A percentile compares a stretch with the other conserved stretches of the same genome.
phyloP scores from a whole-genome alignment of 2,113 vertebrate species.

The Pyrgilauda ruficollis region DNA sequence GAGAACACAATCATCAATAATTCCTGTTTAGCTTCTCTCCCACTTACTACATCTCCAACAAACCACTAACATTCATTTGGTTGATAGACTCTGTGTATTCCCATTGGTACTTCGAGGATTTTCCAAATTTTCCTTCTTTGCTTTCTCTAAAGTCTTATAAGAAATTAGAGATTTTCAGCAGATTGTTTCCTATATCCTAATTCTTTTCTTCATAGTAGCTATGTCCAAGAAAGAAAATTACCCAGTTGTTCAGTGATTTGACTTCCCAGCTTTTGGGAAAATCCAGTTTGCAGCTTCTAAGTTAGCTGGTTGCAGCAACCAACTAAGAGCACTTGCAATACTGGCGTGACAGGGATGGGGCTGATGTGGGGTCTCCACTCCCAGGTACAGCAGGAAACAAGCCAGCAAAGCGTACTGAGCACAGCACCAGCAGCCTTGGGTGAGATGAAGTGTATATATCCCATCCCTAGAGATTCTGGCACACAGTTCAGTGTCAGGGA shows the following conservation, averaged over 20 bases:
- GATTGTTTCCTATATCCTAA: neutral
- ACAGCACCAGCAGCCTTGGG: neutral
- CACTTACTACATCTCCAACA: neutral
- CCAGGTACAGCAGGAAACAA: neutral
- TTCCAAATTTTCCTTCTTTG: neutral
- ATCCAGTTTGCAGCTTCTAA: neutral
- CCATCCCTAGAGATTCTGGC: neutral
- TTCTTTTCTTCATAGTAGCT: neutral
- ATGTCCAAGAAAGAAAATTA: neutral
- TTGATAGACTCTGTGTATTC: neutral
- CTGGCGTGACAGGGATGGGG: too few species aligned
- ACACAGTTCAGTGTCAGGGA: neutral
- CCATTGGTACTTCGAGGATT: neutral
- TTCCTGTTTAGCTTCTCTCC: neutral
- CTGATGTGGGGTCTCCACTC: neutral
- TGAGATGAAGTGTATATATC: neutral
- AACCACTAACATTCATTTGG: neutral
- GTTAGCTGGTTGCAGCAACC: neutral
- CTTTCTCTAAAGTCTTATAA: neutral
- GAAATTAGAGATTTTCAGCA: neutral
- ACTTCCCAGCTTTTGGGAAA: neutral
- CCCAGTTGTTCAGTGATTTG: neutral
- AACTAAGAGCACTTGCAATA: too few species aligned
- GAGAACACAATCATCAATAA: neutral
- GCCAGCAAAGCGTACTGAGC: rapidly evolving